A percentile compares a stretch with the other conserved stretches of the same genome.
Evolutionary conservation across 2,888 invertebrate species (phyloP).

Genomic region (Ryuthela nishihirai): DNA sequence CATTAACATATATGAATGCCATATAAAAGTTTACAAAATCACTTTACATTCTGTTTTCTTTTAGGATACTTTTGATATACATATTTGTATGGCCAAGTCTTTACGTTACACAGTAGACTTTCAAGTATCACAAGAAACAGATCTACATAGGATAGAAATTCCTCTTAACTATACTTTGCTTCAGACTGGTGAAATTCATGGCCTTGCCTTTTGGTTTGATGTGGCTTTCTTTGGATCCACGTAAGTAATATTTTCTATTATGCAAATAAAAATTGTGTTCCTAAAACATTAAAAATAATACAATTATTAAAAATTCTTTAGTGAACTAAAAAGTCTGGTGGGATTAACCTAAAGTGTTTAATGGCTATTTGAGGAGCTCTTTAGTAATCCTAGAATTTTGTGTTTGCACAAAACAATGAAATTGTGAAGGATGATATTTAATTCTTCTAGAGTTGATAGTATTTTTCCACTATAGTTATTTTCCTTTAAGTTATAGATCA

Average conservation of each 20-base stretch:
- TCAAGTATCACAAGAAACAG: conserved; percentile 82
- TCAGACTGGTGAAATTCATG: conserved; percentile 92
- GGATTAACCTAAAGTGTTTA: not conserved
- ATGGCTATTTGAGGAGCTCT: no score
- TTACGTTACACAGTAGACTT: conserved; percentile 92
- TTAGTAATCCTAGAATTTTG: no score
- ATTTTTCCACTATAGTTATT: no score
- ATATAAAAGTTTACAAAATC: no score
- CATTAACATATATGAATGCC: no score
- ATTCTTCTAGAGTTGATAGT: no score
- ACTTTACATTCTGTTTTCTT: no score
- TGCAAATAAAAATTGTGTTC: not conserved
- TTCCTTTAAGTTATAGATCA: no score
- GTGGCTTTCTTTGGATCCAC: conserved; percentile 89
- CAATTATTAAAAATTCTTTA: not conserved
- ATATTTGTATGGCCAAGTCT: conserved; percentile 93
- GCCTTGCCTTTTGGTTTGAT: conserved; percentile 99
- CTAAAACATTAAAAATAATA: not conserved
- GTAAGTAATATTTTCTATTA: conserved; percentile 23
- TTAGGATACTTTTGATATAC: conserved; percentile 90
- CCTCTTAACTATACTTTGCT: conserved; percentile 88
- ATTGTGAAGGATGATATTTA: no score
- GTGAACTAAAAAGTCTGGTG: not conserved
- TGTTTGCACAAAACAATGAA: no score
- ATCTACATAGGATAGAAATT: conserved; percentile 90